A percentile compares a stretch with the other conserved stretches of the same genome.
These are phyloP conservation scores for Himalopsyche kuldschensis DNA, from an alignment of 2,888 invertebrate species.

Conservation along the genomic window DNA sequence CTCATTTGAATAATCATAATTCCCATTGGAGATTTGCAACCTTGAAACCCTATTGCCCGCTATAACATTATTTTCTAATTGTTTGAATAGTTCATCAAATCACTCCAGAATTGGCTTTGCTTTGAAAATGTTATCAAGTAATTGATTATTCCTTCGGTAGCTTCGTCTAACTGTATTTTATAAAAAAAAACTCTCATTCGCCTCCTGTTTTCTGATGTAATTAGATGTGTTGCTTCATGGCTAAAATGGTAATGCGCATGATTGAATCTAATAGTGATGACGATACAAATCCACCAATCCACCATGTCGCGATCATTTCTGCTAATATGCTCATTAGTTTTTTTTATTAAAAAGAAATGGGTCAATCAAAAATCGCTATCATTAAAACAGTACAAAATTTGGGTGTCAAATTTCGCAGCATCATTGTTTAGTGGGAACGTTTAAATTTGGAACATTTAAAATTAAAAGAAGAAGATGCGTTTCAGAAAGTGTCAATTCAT, in stretches of 20 bases:
- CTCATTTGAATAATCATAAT: too few species aligned
- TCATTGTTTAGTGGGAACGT: too few species aligned
- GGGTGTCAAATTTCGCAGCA: not conserved
- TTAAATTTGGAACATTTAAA: too few species aligned
- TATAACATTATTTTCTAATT: too few species aligned
- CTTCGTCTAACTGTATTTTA: not conserved
- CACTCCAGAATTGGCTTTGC: too few species aligned
- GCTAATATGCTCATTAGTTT: not conserved
- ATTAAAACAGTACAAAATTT: not conserved
- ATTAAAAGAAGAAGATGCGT: too few species aligned
- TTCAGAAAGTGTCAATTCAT: too few species aligned
- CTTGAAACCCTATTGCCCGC: too few species aligned
- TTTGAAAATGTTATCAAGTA: too few species aligned
- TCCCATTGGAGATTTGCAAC: too few species aligned
- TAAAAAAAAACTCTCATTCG: not conserved
- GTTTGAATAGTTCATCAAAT: too few species aligned
- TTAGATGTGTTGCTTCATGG: not conserved
- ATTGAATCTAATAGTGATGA: not conserved
- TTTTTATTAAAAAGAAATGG: not conserved
- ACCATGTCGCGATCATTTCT: not conserved
- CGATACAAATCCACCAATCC: not conserved
- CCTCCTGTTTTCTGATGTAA: not conserved
- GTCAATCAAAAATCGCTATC: not conserved
- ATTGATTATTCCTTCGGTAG: too few species aligned
- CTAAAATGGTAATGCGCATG: not conserved